phyloP scores from a whole-genome alignment of 2,113 vertebrate species.

The Macquaria ambigua region DNA sequence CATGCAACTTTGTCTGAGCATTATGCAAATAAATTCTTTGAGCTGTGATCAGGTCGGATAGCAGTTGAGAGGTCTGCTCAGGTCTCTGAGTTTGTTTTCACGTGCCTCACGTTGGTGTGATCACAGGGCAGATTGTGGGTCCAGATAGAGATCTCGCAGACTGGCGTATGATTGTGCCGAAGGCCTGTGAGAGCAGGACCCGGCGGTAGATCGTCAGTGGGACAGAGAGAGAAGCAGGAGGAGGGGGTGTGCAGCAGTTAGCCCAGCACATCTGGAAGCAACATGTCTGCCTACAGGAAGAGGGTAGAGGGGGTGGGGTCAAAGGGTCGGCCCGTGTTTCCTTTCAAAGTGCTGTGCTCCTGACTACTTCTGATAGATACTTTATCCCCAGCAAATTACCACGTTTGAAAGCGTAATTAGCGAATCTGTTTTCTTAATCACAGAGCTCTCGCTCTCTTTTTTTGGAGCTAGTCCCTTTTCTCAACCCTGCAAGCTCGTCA shows the following conservation, averaged over 20 bases:
- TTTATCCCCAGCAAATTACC: conserved; percentile 96
- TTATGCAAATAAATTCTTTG: conserved; percentile 66
- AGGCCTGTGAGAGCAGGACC: conserved; percentile 62
- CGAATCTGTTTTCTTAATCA: conserved; percentile 96
- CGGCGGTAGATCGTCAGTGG: conserved; percentile 65
- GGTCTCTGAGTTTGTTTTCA: conserved; percentile 74
- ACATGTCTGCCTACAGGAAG: conserved; percentile 93
- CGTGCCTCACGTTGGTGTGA: conserved; percentile 62
- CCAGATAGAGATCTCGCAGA: conserved; percentile 77
- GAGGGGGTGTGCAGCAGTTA: conserved; percentile 49
- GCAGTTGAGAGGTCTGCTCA: conserved; percentile 59
- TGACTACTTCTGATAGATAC: conserved; percentile 95
- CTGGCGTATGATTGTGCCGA: conserved; percentile 70
- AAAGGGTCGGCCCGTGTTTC: conserved; percentile 90
- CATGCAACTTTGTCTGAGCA: conserved; percentile 60
- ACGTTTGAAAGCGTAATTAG: conserved; percentile 95
- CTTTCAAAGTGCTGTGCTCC: conserved; percentile 89
- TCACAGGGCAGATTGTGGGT: conserved; percentile 68
- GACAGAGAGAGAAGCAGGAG: conserved; percentile 71
- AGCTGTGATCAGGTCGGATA: conserved; percentile 64
- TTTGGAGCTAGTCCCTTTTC: conserved; percentile 81
- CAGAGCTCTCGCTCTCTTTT: conserved; percentile 86
- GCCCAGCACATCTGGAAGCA: conserved; percentile 93
- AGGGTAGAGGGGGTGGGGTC: conserved; percentile 89
- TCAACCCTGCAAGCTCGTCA: conserved; percentile 65